Percentiles rank a stretch among this genome's conserved stretches.
These are phyloP conservation scores for Darevskia mixta DNA, from an alignment of 2,797 vertebrate genomes.

Conservation along the genomic window DNA sequence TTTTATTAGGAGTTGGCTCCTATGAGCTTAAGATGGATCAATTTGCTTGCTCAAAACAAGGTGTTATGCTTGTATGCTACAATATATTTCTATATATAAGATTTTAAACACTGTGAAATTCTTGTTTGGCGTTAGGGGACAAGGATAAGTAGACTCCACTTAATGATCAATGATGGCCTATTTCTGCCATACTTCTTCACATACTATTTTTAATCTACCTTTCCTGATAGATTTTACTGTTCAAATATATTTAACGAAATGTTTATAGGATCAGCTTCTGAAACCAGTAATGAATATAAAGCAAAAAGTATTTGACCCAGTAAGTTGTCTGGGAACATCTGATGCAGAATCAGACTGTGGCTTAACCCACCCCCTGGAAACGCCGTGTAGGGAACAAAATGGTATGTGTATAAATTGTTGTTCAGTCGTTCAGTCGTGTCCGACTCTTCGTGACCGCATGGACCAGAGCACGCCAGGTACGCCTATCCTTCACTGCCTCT, in stretches of 20 bases:
- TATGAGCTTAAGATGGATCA: background rate
- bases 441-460: no score
- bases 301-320: background rate
- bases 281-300: background rate
- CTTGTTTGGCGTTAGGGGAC: background rate
- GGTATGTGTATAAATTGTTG: background rate
- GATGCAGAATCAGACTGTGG: background rate
- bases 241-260: background rate
- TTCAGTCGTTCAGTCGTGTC: no score
- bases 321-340: background rate
- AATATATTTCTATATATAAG: background rate
- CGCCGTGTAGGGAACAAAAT: background rate
- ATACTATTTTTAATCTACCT: background rate
- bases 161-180: background rate
- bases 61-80: constrained; percentile 45
- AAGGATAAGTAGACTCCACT: background rate
- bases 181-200: constrained; percentile 31
- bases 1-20: no score
- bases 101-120: background rate
- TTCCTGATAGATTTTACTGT: background rate
- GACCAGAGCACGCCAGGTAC: no score
- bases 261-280: constrained; percentile 8
- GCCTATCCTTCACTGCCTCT: no score
- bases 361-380: background rate
- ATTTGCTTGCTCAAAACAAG: constrained; percentile 35